Percentiles rank a stretch among this genome's conserved stretches.
Conservation (phyloP, 2,113 vertebrate genomes). For the Nyctereutes procyonoides region DNA sequence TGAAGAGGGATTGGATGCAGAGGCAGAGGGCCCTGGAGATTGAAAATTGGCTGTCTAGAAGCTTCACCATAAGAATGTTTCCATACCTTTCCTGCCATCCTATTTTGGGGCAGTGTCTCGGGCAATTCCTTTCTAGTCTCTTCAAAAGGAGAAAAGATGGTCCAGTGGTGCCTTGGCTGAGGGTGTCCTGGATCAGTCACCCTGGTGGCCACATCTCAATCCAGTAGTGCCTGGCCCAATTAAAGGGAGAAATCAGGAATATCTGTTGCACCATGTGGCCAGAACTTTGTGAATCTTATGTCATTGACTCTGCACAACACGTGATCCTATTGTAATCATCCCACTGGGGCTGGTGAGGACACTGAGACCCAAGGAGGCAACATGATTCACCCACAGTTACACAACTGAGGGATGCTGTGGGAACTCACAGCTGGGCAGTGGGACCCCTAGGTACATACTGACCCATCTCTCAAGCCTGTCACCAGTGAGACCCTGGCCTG, state of each 20-base stretch:
- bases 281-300: background rate
- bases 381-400: background rate
- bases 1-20: accelerated
- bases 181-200: background rate
- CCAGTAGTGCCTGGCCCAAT: background rate
- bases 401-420: accelerated
- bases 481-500: background rate
- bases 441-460: background rate
- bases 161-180: background rate
- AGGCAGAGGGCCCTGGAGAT: background rate
- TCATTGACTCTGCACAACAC: background rate
- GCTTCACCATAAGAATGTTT: background rate
- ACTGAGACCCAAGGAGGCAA: background rate
- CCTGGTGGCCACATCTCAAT: background rate
- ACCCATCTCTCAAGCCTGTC: background rate
- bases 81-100: background rate
- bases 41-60: background rate
- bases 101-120: background rate
- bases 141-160: background rate
- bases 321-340: background rate
- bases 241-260: background rate
- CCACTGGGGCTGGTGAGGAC: background rate
- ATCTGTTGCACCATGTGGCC: background rate
- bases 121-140: background rate
- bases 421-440: background rate